Conservation (phyloP, 1,140 invertebrate species). For the Piezodorus guildinii region DNA sequence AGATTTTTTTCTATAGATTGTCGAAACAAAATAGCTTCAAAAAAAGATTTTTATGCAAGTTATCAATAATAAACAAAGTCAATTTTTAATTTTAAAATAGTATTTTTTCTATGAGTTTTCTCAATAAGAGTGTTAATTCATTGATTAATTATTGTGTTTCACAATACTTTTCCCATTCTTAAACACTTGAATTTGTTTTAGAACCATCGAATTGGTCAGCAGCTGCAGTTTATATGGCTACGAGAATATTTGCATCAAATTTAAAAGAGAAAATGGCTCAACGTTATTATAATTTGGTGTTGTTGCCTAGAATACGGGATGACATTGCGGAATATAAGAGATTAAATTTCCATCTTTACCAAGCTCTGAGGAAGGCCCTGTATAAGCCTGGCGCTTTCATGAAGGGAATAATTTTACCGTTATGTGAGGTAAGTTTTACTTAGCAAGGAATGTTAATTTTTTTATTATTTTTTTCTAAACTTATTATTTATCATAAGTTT, state of each 20-base stretch:
- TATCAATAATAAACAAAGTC: too few species aligned
- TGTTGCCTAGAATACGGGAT: conserved; percentile 86
- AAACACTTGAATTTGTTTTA: conserved; percentile 23
- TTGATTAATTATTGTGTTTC: too few species aligned
- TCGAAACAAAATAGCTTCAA: too few species aligned
- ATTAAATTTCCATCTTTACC: conserved; percentile 94
- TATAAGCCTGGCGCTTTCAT: conserved; percentile 98
- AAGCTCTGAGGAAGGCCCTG: conserved; percentile 82
- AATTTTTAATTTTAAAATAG: too few species aligned
- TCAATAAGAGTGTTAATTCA: too few species aligned
- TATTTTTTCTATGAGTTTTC: too few species aligned
- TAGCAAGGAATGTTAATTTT: background rate
- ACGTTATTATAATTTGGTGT: conserved; percentile 86
- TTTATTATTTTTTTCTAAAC: too few species aligned
- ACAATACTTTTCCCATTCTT: conserved; percentile 4
- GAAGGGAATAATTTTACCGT: conserved; percentile 88
- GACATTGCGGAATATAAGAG: conserved; percentile 91
- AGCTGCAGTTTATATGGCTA: conserved; percentile 91
- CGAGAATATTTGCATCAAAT: conserved; percentile 91
- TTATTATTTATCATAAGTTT: too few species aligned
- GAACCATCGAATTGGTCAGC: conserved; percentile 75
- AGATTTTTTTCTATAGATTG: too few species aligned
- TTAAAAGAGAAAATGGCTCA: conserved; percentile 94
- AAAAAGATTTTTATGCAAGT: too few species aligned
- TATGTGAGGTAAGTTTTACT: conserved; percentile 56